phyloP scores from a whole-genome alignment of 2,113 vertebrate species.

The Brevimyrus niger region DNA sequence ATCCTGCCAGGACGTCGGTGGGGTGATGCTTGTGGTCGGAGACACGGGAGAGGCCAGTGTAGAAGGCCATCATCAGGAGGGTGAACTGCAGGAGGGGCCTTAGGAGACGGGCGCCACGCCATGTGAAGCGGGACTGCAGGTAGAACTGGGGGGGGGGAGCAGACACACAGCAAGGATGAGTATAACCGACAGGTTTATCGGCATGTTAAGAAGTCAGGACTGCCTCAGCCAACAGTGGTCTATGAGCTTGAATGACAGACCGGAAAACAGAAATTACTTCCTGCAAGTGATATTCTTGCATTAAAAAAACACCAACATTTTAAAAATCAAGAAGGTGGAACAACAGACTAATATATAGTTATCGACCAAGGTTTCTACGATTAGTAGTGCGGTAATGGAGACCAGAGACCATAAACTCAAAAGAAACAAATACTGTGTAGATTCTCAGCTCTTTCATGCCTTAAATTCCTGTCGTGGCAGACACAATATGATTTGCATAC shows the following conservation, averaged over 20 bases:
- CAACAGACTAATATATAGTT: neutral
- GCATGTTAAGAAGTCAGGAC: too few relatives aligned
- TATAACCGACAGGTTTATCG: neutral
- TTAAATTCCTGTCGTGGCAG: neutral
- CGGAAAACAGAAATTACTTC: neutral
- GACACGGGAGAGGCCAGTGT: slow-evolving; percentile 86
- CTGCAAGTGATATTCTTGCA: neutral
- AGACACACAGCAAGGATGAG: neutral
- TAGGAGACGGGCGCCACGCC: slow-evolving; percentile 84
- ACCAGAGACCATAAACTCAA: neutral
- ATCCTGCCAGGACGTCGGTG: slow-evolving; percentile 83
- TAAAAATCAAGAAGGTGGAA: neutral
- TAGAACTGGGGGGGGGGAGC: slow-evolving; percentile 67
- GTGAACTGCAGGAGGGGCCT: slow-evolving; percentile 93
- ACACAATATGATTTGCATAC: neutral
- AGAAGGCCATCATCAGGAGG: slow-evolving; percentile 93
- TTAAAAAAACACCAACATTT: neutral
- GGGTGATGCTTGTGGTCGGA: slow-evolving; percentile 95
- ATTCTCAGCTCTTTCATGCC: neutral
- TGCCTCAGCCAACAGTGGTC: neutral
- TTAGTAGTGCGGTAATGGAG: neutral
- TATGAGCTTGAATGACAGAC: neutral
- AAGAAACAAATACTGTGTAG: neutral
- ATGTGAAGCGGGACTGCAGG: slow-evolving; percentile 90
- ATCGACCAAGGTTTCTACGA: neutral